Evolutionary conservation across 2,888 invertebrate genomes (phyloP).

Genomic region (Drosophila maculinotata): DNA sequence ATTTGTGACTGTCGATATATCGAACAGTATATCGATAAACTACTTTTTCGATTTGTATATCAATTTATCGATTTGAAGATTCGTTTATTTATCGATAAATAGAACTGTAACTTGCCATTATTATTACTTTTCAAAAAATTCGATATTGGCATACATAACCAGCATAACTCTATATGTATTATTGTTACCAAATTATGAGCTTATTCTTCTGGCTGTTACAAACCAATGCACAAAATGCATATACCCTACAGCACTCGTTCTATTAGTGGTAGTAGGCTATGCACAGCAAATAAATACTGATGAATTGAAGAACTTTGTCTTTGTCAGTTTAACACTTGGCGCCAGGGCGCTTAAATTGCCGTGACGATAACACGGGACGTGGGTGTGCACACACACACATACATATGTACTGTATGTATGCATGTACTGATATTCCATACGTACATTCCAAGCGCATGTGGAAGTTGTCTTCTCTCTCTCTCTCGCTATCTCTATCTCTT

Average conservation of each 20-base stretch:
- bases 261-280: not conserved
- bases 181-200: no score
- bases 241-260: not conserved
- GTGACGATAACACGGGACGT: conserved; percentile 41
- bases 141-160: no score
- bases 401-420: not conserved
- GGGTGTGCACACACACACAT: conserved; percentile 15
- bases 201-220: not conserved
- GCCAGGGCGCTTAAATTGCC: conserved; percentile 73
- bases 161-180: no score
- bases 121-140: no score
- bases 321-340: conserved; percentile 57
- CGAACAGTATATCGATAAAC: no score
- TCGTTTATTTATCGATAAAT: no score
- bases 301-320: conserved; percentile 38
- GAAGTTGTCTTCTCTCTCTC: no score
- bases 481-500: no score
- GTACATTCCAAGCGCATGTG: conserved; percentile 15
- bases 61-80: no score
- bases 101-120: no score
- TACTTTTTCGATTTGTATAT: no score
- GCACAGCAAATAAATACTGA: not conserved
- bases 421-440: not conserved
- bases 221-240: not conserved
- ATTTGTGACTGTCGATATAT: no score